Base-by-base conservation (phyloP, 2,888 invertebrate species). In the Corbicula japonica region DNA sequence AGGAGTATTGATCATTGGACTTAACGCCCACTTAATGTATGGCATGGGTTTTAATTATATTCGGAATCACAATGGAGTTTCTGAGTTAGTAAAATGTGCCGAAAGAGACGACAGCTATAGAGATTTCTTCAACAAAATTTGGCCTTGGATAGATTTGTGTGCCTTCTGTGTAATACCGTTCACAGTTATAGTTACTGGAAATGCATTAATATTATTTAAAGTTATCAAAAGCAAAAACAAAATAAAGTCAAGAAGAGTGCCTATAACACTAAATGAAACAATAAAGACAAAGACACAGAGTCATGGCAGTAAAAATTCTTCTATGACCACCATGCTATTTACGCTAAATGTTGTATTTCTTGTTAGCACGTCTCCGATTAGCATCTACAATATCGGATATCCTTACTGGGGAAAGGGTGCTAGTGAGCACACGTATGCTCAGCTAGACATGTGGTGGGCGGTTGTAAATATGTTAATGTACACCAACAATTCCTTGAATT, bases 91-190 rank as follows among this genome's bases (percentile, higher is more conserved):
- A 8, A 71, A 69, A 44, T 88, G 89, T 72, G 5, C 4, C 0
- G 69, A 32, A 21, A 41, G 81, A 5, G 30, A 54, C 41, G 18
- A 66, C 0, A 74, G 63, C 0, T 90, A 89, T 66, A 12, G 26
- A 0, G 0, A 65, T 3, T 90, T 89, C 65, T 62, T 65, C 21
- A 26, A 18, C n/a, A 21, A 76, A 6, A 58, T 79, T 21, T 91
- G 90, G 90, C 86, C 88, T 6, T 90, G 88, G 87, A 85, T 91
- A 30, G 91, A 91, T 80, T 75, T 89, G 23, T 74, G 81, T 41
- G 70, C 85, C 8, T 89, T 86, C 73, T 86, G 85, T 62, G 60
- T 88, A 21, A 58, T 90, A 18, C n/a, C n/a, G n/a, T n/a, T n/a
- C n/a, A n/a, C n/a, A n/a, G n/a, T n/a, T n/a, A n/a, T n/a, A n/a